These are phyloP conservation scores for Platichthys stellatus DNA, from an alignment of 2,113 vertebrate genomes.

Conservation along the genomic window DNA sequence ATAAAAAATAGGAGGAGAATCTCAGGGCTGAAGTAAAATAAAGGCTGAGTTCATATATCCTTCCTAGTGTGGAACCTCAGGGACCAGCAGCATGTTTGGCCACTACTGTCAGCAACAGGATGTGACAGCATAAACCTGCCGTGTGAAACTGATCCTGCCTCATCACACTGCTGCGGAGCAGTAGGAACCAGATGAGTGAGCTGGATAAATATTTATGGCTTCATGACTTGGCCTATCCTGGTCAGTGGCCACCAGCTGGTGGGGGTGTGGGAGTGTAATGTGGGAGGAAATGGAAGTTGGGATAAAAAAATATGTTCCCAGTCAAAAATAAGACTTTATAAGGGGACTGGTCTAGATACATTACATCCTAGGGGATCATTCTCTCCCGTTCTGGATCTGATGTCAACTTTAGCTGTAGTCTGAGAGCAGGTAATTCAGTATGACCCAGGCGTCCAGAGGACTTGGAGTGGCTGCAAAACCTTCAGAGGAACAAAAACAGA, in stretches of 20 bases:
- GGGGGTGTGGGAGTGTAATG: constrained; percentile 39
- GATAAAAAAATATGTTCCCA: constrained; percentile 35
- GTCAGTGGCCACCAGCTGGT: constrained; percentile 20
- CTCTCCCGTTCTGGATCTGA: constrained; percentile 22
- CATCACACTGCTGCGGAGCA: constrained; percentile 43
- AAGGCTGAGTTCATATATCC: constrained; percentile 39
- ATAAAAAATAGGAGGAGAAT: constrained; percentile 22
- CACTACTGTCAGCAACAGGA: constrained; percentile 52
- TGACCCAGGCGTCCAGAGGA: constrained; percentile 61
- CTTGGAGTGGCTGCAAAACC: constrained; percentile 57
- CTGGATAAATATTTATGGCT: constrained; percentile 70
- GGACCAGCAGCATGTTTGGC: constrained; percentile 37
- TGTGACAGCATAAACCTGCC: constrained; percentile 59
- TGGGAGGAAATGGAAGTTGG: constrained; percentile 47
- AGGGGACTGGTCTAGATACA: constrained; percentile 41
- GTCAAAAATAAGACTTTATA: constrained; percentile 32
- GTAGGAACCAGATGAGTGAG: constrained; percentile 58
- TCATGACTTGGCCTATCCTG: constrained; percentile 44
- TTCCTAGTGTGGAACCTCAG: constrained; percentile 34
- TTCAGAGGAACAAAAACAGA: constrained; percentile 62
- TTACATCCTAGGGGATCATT: constrained; percentile 50
- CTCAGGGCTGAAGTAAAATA: constrained; percentile 30
- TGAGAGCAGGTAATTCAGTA: constrained; percentile 50
- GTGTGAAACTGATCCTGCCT: constrained; percentile 51
- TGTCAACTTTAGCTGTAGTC: constrained; percentile 43